Conservation (phyloP, 2,888 invertebrate species). For the Drosophila anomalata region DNA sequence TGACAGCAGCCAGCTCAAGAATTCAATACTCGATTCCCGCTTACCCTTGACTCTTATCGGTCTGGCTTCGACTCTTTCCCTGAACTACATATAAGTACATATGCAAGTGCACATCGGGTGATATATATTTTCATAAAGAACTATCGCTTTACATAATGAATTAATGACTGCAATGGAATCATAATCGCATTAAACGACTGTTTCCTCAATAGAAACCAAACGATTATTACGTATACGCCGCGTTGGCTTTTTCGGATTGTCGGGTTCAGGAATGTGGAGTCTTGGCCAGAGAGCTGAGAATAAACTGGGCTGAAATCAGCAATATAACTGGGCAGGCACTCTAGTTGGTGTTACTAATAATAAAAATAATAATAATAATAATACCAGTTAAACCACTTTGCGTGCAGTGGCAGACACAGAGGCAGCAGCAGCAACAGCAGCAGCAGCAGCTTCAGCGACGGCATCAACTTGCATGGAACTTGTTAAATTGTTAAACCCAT, state of each 20-base stretch:
- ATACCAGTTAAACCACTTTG: constrained; percentile 74
- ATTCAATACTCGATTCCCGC: constrained; percentile 9
- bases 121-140: constrained; percentile 3
- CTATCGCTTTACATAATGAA: constrained; percentile 26
- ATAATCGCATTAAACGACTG: constrained; percentile 6
- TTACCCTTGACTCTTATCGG: constrained; percentile 11
- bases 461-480: constrained; percentile 45
- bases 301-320: constrained; percentile 21
- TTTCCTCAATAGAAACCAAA: constrained; percentile 10
- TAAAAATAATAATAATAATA: constrained; percentile 54
- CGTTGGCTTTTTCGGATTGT: constrained; percentile 8
- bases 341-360: constrained; percentile 31
- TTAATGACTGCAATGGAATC: constrained; percentile 5
- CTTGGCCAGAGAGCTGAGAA: constrained; percentile 24
- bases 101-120: neutral
- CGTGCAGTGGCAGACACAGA: constrained; percentile 69
- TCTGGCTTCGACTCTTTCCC: neutral
- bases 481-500: constrained; percentile 54
- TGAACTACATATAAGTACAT: neutral
- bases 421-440: constrained; percentile 46
- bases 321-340: constrained; percentile 36
- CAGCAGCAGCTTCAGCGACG: neutral
- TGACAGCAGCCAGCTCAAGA: constrained; percentile 21
- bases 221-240: constrained; percentile 12
- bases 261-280: constrained; percentile 22